Base-by-base conservation (phyloP, 2,113 vertebrate genomes). In the Muntiacus muntjak region DNA sequence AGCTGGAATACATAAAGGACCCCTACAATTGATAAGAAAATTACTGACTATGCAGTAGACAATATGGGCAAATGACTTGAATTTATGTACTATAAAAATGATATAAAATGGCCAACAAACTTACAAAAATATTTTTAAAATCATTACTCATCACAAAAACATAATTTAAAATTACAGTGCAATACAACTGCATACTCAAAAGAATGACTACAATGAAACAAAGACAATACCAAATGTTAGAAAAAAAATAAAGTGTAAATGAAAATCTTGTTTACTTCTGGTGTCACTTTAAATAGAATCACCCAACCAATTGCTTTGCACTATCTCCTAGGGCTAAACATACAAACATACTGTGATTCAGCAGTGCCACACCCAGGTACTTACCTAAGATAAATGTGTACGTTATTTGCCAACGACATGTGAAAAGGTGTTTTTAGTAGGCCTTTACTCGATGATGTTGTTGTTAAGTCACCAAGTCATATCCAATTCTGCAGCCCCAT, bases 211-310 rank as follows among this genome's bases (percentile, higher is more conserved):
- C 33, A 93, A 79, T 36, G 15, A 89, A 57, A 52, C 11, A n/a
- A 3, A 84, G 57, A 43, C 14, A 54, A 58, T 28, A 58, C 17
- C 30, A 85, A 90, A 23, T 81, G 14, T 74, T 23, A 71, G 43
- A 0, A 1, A 6, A 52, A 55, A 40, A 7, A 57, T 57, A 26
- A 12, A 12, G 10, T 64, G 1, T 4, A 50, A 54, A 16, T 54
- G 4, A 16, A 89, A 78, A 67, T 33, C 10, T 54, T 47, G n/a
- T 28, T 30, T 6, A 26, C 2, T 57, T 8, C 25, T 67, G 15
- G 13, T 40, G 36, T 60, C 36, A 50, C 0, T 85, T 93, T 57
- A 94, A 64, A 64, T 12, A 19, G 17, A 78, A 40, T 14, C 1
- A 26, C 1, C 14, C 11, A 76, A 54, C 25, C 47, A 50, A 55